Evolutionary conservation across 1,140 invertebrate species (phyloP).

Genomic region (Ctenoplectra terminalis): DNA sequence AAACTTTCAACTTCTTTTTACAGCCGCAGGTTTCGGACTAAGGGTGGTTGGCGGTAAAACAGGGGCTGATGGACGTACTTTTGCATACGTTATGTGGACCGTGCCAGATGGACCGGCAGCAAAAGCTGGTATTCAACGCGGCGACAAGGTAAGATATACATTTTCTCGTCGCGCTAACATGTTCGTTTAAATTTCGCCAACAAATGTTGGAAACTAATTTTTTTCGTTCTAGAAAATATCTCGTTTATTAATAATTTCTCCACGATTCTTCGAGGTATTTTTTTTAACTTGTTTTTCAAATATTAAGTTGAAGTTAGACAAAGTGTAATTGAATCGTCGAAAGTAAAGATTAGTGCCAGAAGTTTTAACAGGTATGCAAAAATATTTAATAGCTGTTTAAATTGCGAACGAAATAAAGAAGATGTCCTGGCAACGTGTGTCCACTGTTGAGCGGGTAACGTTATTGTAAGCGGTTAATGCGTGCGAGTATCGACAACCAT

Average conservation of each 20-base stretch:
- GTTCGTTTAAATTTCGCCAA: not conserved
- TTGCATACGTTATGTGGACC: slow-evolving; percentile 95
- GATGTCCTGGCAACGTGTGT: not conserved
- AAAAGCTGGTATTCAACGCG: slow-evolving; percentile 92
- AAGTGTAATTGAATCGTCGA: too few relatives aligned
- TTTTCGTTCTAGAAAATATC: not conserved
- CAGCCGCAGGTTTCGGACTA: slow-evolving; percentile 96
- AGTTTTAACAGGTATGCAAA: too few relatives aligned
- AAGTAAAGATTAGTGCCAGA: not conserved
- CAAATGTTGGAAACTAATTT: too few relatives aligned
- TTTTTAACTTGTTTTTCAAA: too few relatives aligned
- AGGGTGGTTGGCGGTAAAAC: slow-evolving; percentile 95
- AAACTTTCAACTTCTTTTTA: slow-evolving; percentile 60
- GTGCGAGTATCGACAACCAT: slow-evolving; percentile 54
- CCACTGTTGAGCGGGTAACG: slow-evolving; percentile 17
- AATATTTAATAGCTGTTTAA: not conserved
- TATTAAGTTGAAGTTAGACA: not conserved
- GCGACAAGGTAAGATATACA: slow-evolving; percentile 88
- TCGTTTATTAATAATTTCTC: not conserved
- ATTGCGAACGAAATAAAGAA: not conserved
- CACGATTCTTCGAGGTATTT: not conserved
- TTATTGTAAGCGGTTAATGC: slow-evolving; percentile 51
- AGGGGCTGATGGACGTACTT: slow-evolving; percentile 90
- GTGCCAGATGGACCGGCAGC: slow-evolving; percentile 95
- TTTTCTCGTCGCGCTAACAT: not conserved